Evolutionary conservation across 2,113 vertebrate genomes (phyloP).

Genomic region (Benitochromis conjunctus): DNA sequence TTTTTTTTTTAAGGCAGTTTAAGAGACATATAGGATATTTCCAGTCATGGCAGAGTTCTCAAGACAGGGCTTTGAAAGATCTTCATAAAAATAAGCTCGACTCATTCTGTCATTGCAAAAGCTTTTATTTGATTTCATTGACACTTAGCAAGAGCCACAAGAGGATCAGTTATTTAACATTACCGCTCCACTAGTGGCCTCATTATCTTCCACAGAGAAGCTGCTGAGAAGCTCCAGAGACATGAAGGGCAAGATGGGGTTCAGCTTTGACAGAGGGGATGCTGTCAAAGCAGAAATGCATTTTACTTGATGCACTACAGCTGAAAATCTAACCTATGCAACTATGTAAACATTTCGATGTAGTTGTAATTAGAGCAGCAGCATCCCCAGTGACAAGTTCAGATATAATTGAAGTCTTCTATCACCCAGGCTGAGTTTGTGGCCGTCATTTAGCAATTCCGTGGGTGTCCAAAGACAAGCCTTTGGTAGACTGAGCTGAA

Average conservation of each 20-base stretch:
- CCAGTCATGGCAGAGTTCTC: slow-evolving; percentile 35
- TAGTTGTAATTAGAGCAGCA: background rate
- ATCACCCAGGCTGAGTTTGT: background rate
- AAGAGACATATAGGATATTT: slow-evolving; percentile 6
- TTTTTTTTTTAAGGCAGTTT: background rate
- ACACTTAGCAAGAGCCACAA: slow-evolving; percentile 45
- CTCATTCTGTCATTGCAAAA: slow-evolving; percentile 24
- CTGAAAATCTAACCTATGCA: background rate
- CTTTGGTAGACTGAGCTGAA: slow-evolving; percentile 1
- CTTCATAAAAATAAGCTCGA: slow-evolving; percentile 13
- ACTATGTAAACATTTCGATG: background rate
- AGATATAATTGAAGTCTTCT: background rate
- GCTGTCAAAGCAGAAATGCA: background rate
- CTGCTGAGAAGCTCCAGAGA: background rate
- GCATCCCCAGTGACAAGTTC: background rate
- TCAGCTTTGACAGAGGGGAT: background rate
- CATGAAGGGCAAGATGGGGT: background rate
- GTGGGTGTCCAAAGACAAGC: background rate
- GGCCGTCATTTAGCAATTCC: background rate
- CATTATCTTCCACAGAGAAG: slow-evolving; percentile 31
- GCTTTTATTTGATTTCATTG: slow-evolving; percentile 38
- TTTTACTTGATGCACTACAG: background rate
- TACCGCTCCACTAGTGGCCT: slow-evolving; percentile 29
- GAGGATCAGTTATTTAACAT: slow-evolving; percentile 48
- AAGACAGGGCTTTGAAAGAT: slow-evolving; percentile 21